Evolutionary conservation across 2,113 vertebrate genomes (phyloP).

Genomic region (Tringa solitaria): DNA sequence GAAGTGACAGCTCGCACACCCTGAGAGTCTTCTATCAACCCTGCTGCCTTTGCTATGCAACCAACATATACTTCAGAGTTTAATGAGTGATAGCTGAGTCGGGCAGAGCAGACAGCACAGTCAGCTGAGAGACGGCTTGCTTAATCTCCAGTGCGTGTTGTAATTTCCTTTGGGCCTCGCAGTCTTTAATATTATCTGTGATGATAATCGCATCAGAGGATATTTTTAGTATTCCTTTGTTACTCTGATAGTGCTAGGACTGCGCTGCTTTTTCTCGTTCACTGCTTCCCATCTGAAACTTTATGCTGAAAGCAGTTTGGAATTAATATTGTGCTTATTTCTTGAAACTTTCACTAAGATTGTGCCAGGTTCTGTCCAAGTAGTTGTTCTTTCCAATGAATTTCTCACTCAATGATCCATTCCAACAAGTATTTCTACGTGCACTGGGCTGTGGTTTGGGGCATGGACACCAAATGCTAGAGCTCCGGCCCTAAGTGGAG

Average conservation of each 20-base stretch:
- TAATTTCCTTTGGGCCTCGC: slow-evolving; percentile 1
- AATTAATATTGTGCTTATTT: neutral
- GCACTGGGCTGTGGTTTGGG: neutral
- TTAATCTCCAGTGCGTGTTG: slow-evolving; percentile 7
- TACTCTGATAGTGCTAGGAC: neutral
- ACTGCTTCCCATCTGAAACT: neutral
- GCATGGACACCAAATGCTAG: neutral
- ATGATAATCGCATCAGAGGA: neutral
- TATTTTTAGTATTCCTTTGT: neutral
- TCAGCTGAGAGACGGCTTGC: neutral
- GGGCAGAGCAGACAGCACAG: neutral
- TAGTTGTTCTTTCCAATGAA: neutral
- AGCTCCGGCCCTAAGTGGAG: neutral
- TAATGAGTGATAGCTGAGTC: neutral
- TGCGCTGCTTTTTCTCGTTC: neutral
- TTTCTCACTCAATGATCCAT: neutral
- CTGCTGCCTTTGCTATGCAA: neutral
- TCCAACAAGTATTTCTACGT: neutral
- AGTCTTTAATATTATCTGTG: slow-evolving; percentile 8
- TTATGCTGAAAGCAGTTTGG: neutral
- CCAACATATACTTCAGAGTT: neutral
- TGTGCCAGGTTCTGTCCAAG: neutral
- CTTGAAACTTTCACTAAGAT: neutral
- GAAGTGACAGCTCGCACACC: neutral
- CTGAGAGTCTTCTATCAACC: neutral